Evolutionary conservation across 2,797 vertebrate genomes (phyloP).

Genomic region (Gymnodraco acuticeps): DNA sequence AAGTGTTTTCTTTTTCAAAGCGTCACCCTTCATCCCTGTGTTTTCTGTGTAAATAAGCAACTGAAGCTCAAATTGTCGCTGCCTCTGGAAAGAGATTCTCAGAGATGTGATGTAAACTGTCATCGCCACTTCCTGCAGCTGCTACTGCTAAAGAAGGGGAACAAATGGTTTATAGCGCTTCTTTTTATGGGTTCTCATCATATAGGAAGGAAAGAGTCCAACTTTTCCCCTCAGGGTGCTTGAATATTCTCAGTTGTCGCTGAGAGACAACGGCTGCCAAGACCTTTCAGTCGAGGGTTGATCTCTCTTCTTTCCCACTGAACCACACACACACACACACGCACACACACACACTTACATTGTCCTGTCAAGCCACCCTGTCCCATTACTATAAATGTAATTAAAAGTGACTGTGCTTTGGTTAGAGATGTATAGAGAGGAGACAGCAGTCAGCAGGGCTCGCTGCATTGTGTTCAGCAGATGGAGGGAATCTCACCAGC

Average conservation of each 20-base stretch:
- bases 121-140: slow-evolving; percentile 5
- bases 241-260: slow-evolving; percentile 3
- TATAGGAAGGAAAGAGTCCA: slow-evolving; percentile 27
- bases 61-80: slow-evolving; percentile 1
- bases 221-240: neutral
- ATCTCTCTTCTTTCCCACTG: slow-evolving; percentile 37
- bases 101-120: slow-evolving; percentile 12
- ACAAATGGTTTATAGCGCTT: neutral
- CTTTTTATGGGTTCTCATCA: slow-evolving; percentile 38
- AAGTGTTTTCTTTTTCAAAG: neutral
- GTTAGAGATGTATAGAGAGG: slow-evolving; percentile 64
- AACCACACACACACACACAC: slow-evolving; percentile 34
- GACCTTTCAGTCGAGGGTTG: slow-evolving; percentile 52
- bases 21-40: slow-evolving; percentile 1
- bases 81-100: slow-evolving; percentile 5
- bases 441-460: slow-evolving; percentile 65
- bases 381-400: slow-evolving; percentile 58
- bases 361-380: slow-evolving; percentile 49
- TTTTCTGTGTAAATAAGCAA: slow-evolving; percentile 26
- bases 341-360: slow-evolving; percentile 9
- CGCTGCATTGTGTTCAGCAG: slow-evolving; percentile 40
- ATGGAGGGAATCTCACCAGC: slow-evolving; percentile 49
- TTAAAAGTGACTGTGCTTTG: slow-evolving; percentile 71
- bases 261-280: slow-evolving; percentile 64
- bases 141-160: neutral